Percentiles rank a stretch among this genome's conserved stretches.
phyloP scores from a whole-genome alignment of 2,113 vertebrate genomes.

The Limnothrissa miodon region DNA sequence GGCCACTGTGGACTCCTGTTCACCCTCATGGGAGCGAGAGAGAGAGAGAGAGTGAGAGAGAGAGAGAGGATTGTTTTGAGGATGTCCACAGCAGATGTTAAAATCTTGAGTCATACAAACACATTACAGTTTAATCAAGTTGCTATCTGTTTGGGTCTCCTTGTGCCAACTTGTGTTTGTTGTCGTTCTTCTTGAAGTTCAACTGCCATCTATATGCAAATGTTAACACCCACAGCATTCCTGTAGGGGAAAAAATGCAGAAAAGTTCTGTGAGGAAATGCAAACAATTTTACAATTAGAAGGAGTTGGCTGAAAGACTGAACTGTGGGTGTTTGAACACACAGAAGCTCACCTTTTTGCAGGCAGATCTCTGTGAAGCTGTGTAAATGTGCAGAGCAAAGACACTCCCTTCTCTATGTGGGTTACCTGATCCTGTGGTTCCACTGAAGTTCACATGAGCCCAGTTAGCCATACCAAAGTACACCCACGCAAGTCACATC shows the following conservation, averaged over 20 bases:
- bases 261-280: not conserved
- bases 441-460: conserved; percentile 59
- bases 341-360: not conserved
- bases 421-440: conserved; percentile 44
- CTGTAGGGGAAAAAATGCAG: not conserved
- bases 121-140: not conserved
- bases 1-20: no score
- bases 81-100: not conserved
- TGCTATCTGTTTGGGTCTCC: not conserved
- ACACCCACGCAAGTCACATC: conserved; percentile 69
- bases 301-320: not conserved
- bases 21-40: not conserved
- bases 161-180: not conserved
- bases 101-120: not conserved
- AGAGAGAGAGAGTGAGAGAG: not conserved
- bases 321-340: not conserved
- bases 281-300: not conserved
- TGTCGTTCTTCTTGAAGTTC: not conserved
- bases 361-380: not conserved
- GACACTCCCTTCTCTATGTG: conserved; percentile 19
- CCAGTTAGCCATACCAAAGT: conserved; percentile 68
- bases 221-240: not conserved
- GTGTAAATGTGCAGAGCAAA: not conserved
- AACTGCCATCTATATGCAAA: not conserved
- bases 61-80: not conserved